Conservation (phyloP, 2,797 vertebrate species). For the Nannoperca obscura region DNA sequence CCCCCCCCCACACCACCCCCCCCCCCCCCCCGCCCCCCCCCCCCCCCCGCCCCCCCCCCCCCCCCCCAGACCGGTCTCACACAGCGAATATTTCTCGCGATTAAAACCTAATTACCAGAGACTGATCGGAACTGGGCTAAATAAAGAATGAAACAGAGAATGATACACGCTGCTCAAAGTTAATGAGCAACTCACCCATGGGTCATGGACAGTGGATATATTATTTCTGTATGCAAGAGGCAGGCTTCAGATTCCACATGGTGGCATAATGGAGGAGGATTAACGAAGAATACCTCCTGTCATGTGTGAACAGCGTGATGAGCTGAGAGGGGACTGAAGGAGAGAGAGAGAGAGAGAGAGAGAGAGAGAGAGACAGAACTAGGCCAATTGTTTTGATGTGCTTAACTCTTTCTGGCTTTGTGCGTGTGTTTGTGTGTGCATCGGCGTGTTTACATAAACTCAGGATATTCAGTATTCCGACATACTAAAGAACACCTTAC, state of each 20-base stretch:
- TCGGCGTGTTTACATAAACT: slow-evolving; percentile 43
- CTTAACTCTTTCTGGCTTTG: slow-evolving; percentile 66
- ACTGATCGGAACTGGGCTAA: slow-evolving; percentile 59
- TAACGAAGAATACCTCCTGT: slow-evolving; percentile 82
- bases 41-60: too few relatives aligned
- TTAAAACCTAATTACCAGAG: slow-evolving; percentile 72
- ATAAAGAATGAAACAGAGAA: slow-evolving; percentile 62
- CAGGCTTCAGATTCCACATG: slow-evolving; percentile 70
- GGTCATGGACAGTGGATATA: slow-evolving; percentile 78
- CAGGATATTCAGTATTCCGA: background rate
- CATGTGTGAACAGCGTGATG: slow-evolving; percentile 76
- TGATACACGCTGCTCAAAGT: slow-evolving; percentile 63
- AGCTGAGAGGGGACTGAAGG: slow-evolving; percentile 75
- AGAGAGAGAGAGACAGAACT: slow-evolving; percentile 75
- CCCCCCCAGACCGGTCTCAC: slow-evolving; percentile 16
- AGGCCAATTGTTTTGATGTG: slow-evolving; percentile 80
- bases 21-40: too few relatives aligned
- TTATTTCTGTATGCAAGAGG: slow-evolving; percentile 70
- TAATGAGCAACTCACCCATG: slow-evolving; percentile 76
- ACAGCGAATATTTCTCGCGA: slow-evolving; percentile 49
- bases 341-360: slow-evolving; percentile 67
- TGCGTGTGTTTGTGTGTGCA: slow-evolving; percentile 21
- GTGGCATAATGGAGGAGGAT: slow-evolving; percentile 78
- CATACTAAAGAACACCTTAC: background rate
- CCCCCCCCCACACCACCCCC: too few relatives aligned